A percentile compares a stretch with the other conserved stretches of the same genome.
Conservation (phyloP, 2,797 vertebrate genomes). For the Sebastes reedi region DNA sequence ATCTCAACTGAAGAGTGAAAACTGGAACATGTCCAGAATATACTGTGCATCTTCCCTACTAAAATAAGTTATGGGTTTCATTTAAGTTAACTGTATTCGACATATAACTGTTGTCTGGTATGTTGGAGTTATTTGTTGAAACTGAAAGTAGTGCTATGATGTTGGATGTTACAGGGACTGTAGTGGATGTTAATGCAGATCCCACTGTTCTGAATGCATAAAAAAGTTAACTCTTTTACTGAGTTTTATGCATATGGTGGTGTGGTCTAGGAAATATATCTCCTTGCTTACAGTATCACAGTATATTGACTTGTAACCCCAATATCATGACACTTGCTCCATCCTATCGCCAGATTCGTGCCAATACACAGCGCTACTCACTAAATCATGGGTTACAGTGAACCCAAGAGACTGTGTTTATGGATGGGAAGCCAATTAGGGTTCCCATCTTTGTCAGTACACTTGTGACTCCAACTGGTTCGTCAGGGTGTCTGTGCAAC, state of each 20-base stretch:
- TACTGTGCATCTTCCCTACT: background rate
- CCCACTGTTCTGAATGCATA: too few relatives aligned
- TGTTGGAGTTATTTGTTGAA: background rate
- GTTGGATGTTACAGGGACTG: too few relatives aligned
- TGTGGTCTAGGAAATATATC: too few relatives aligned
- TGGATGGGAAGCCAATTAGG: background rate
- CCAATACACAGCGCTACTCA: background rate
- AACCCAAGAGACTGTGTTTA: background rate
- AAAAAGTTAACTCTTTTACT: fast-evolving
- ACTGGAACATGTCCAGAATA: background rate
- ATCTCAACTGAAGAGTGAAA: background rate
- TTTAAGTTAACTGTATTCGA: background rate
- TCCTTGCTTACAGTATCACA: too few relatives aligned
- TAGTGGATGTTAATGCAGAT: too few relatives aligned
- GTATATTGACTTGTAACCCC: too few relatives aligned
- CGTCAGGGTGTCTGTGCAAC: background rate
- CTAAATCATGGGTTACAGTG: background rate
- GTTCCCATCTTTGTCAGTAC: background rate
- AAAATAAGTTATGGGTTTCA: background rate
- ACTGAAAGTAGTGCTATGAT: too few relatives aligned
- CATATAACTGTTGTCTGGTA: background rate
- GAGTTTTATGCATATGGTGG: too few relatives aligned
- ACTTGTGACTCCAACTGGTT: background rate
- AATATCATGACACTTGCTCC: too few relatives aligned
- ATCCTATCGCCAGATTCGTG: too few relatives aligned